Conservation (phyloP, 2,888 invertebrate genomes). For the Eupithecia tripunctaria region DNA sequence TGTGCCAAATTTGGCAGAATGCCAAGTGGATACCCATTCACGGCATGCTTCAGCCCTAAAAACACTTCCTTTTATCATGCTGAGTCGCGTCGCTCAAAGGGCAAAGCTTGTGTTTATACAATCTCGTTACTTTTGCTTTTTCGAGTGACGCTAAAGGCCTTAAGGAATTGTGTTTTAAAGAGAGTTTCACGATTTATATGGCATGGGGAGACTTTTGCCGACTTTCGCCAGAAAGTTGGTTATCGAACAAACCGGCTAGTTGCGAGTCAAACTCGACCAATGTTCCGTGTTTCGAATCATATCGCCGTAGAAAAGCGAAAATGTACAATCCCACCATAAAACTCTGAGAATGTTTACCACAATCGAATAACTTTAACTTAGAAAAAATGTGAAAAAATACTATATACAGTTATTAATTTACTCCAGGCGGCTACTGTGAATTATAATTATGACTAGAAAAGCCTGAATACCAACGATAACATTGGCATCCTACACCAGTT, state of each 20-base stretch:
- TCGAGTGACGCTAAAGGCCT: neutral
- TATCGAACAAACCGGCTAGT: neutral
- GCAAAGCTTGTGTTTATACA: conserved; percentile 16
- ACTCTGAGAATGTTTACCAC: no score
- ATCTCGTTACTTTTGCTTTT: conserved; percentile 15
- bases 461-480: no score
- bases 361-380: no score
- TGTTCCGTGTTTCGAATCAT: no score
- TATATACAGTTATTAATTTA: no score
- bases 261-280: no score
- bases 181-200: neutral
- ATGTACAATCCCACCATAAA: no score
- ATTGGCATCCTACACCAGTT: no score
- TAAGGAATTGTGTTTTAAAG: neutral
- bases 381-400: no score
- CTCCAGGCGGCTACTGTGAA: no score
- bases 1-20: conserved; percentile 1
- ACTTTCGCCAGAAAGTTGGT: neutral
- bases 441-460: no score
- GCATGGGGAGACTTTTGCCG: neutral
- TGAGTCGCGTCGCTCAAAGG: conserved; percentile 19
- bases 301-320: no score
- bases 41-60: conserved; percentile 18
- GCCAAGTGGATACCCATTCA: conserved; percentile 18
- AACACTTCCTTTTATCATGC: conserved; percentile 20